Evolutionary conservation across 2,888 invertebrate genomes (phyloP), one percentile per base, ranked within the genome.

Genomic region (Lasioglossum oenotherae): DNA sequence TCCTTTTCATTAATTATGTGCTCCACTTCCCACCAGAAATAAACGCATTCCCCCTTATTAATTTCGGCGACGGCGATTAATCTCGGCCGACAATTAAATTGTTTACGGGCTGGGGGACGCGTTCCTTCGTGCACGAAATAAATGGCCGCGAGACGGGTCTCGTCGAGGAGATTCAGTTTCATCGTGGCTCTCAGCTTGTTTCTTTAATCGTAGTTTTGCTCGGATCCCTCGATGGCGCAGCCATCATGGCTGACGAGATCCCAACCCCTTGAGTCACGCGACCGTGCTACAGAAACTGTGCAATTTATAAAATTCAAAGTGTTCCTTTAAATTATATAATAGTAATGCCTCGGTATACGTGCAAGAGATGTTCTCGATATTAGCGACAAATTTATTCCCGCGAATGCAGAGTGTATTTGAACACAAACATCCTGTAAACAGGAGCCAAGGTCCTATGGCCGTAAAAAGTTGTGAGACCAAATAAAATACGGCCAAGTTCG

Each of bases 1-100:
- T 91, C 86, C 87, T 85, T 88, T 88, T 89, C 90, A 93, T 92
- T 92, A 93, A 93, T 93, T 92, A 93, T 92, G 88, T 53, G 74
- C 85, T 76, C 84, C 83, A 85, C 87, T 86, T 83, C 77, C 84
- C 72, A 75, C 82, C 84, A 89, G 91, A 88, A 92, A 92, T 91
- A 90, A 92, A 91, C 91, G 90, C 91, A 90, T 91, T 91, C 90
- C 90, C 88, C 57, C 90, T 90, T 92, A 92, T 93, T 93, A 93
- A 93, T 93, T 89, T 89, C 87, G 78, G 46, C 85, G 84, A 80
- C 57, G 82, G 80, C 87, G 87, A 92, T 93, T 93, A 92, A 93
- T 93, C 91, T 91, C 78, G 38, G 81, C 82, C 84, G 81, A 88
- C 89, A 91, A 91, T 92, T 90, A 91, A 92, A 92, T 91, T 92